Evolutionary conservation across 2,113 vertebrate species (phyloP), one percentile per base, ranked within the genome.

Genomic region (Salminus brasiliensis): DNA sequence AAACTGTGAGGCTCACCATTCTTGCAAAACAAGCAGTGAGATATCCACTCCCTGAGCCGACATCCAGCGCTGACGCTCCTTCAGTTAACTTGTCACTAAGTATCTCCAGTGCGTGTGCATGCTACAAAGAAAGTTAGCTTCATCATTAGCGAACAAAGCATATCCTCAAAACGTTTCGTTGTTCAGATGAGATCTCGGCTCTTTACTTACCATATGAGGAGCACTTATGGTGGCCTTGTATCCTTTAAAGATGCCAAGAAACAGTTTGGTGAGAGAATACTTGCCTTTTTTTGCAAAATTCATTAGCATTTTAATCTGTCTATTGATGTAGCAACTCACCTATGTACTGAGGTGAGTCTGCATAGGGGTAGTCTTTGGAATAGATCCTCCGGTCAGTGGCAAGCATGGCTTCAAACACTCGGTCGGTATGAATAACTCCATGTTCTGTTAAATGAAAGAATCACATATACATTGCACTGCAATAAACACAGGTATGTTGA

Each of bases 1-100:
- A n/a, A n/a, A n/a, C n/a, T n/a, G n/a, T n/a, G n/a, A n/a, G n/a
- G n/a, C 91, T 90, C 77, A 97, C 96, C 96, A 97, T 96, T 85
- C 95, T 94, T 74, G 96, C 95, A 69, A 97, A 96, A 88, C 96
- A 97, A 0, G 94, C 94, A 0, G 96, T 96, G 41, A 97, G 95
- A 77, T 96, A 97, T 23, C 95, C 96, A 3, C 96, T 97, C 32
- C 96, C 96, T 57, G 96, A 97, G 0, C 96, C 96, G n/a, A 97
- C 95, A 83, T 97, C 96, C 86, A 97, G 80, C 0, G 92, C 95
- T 0, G 91, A 94, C 0, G 94, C 95, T 10, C 96, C 96, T 87
- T 96, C 95, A 52, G 87, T 90, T 41, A 97, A 92, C 85, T 94
- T 95, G 67, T 96, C 95, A 87, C 94, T 94, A 27, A 97, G 86